Percentiles rank a stretch among this genome's conserved stretches.
Evolutionary conservation across 2,113 vertebrate species (phyloP).

Genomic region (Ellobius talpinus): DNA sequence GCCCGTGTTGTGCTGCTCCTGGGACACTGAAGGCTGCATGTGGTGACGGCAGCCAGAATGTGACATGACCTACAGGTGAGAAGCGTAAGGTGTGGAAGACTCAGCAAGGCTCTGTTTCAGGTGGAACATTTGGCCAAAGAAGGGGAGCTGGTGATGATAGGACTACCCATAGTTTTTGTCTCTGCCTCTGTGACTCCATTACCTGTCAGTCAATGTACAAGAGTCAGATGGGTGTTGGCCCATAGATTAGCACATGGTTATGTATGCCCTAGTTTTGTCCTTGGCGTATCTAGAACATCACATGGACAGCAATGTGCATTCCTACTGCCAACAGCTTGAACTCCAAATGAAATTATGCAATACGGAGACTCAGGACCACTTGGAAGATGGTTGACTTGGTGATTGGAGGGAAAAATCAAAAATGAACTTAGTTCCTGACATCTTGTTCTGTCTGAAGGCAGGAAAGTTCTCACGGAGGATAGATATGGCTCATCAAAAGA

Average conservation of each 20-base stretch:
- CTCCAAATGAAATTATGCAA: constrained; percentile 18
- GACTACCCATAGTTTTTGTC: background rate
- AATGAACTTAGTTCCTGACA: background rate
- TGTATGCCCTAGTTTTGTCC: background rate
- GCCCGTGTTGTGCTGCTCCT: background rate
- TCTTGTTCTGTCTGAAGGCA: background rate
- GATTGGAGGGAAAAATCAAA: background rate
- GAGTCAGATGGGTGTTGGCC: background rate
- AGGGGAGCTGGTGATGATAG: background rate
- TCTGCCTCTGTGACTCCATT: background rate
- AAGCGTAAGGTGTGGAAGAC: background rate
- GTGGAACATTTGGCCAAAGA: background rate
- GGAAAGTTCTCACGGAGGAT: background rate
- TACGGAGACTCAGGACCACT: background rate
- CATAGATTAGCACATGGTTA: background rate
- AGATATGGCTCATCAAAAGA: background rate
- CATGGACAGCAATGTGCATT: background rate
- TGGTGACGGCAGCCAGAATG: background rate
- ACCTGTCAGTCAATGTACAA: background rate
- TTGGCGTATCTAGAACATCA: background rate
- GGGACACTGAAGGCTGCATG: background rate
- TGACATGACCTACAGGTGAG: background rate
- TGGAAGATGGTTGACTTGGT: background rate
- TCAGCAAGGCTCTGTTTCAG: background rate
- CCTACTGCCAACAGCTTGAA: background rate